Evolutionary conservation across 2,888 invertebrate genomes (phyloP), one percentile per base, ranked within the genome.

Genomic region (Tipula lateralis): DNA sequence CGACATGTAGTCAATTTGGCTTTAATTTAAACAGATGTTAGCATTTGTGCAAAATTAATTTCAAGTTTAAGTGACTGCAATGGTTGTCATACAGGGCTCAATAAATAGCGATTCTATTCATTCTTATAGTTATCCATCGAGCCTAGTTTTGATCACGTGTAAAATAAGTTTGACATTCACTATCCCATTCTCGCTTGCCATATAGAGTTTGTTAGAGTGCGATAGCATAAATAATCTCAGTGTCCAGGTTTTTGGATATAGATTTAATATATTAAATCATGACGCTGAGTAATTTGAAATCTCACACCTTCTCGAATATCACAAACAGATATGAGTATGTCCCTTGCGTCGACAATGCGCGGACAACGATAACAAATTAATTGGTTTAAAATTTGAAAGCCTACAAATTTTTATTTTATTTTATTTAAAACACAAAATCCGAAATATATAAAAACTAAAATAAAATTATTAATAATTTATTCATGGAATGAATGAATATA

Each of bases 401-500:
- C 66, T 66, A 66, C 24, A 66, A 66, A 24, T 16, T 16, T 1
- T 16, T 6, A 24, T 66, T 24, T 24, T n/a, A n/a, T n/a, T n/a
- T 24, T 13, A 1, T 24, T 66, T 66, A 24, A 66, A 66, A 66
- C 66, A 66, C 66, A 66, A 66, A 66, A 66, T 66, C 66, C 66
- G 66, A 66, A 66, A n/a, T n/a, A n/a, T 24, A 12, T 12, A 12
- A 9, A 7, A 16, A 44, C 4, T 2, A 24, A 66, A 66, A 24
- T 9, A 24, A 24, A 24, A 66, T 66, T 66, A 66, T 66, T 66
- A 66, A n/a, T n/a, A n/a, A 66, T n/a, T 66, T 66, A 66, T 66
- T 66, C 66, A 66, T 66, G 66, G 66, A 66, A 66, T 66, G 66
- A 66, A 66, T 66, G 66, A 66, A 66, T 66, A 66, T 66, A 66